A percentile compares a stretch with the other conserved stretches of the same genome.
phyloP scores from a whole-genome alignment of 1,140 invertebrate species.

The Coboldia fuscipes region DNA sequence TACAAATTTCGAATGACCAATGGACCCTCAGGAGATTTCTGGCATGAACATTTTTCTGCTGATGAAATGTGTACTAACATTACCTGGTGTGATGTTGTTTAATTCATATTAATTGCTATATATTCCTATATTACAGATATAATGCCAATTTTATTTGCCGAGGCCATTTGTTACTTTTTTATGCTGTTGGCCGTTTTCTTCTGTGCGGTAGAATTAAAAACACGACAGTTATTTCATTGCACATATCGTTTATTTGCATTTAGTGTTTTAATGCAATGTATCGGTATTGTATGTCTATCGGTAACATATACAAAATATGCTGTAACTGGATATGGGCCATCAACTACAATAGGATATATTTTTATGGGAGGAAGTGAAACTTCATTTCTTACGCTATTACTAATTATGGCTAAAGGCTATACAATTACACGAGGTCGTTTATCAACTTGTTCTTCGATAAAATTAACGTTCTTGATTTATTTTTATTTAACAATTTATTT shows the following conservation, averaged over 20 bases:
- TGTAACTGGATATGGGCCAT: slow-evolving; percentile 36
- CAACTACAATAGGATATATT: slow-evolving; percentile 36
- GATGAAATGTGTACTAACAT: slow-evolving; percentile 67
- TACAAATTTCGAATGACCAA: slow-evolving; percentile 66
- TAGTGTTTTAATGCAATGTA: slow-evolving; percentile 39
- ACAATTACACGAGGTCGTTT: slow-evolving; percentile 70
- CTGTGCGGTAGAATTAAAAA: slow-evolving; percentile 45
- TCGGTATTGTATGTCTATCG: slow-evolving; percentile 39
- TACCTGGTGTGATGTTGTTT: background rate
- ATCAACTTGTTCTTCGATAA: slow-evolving; percentile 39
- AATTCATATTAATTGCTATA: slow-evolving; percentile 3
- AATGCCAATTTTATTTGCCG: slow-evolving; percentile 41
- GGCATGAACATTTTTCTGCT: slow-evolving; percentile 73
- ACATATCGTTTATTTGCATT: slow-evolving; percentile 71
- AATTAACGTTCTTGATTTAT: slow-evolving; percentile 62
- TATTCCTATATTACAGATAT: slow-evolving; percentile 35
- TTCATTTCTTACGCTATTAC: slow-evolving; percentile 50
- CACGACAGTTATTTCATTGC: slow-evolving; percentile 57
- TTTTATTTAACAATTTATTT: slow-evolving; percentile 46
- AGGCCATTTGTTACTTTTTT: slow-evolving; percentile 36
- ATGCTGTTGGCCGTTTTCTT: slow-evolving; percentile 36
- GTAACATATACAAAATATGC: slow-evolving; percentile 49
- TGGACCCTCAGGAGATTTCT: slow-evolving; percentile 46
- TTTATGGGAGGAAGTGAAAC: slow-evolving; percentile 48
- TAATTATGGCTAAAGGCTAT: slow-evolving; percentile 73